Percentiles rank a stretch among this genome's conserved stretches.
Evolutionary conservation across 2,888 invertebrate genomes (phyloP).

Genomic region (Pheosia tremula): DNA sequence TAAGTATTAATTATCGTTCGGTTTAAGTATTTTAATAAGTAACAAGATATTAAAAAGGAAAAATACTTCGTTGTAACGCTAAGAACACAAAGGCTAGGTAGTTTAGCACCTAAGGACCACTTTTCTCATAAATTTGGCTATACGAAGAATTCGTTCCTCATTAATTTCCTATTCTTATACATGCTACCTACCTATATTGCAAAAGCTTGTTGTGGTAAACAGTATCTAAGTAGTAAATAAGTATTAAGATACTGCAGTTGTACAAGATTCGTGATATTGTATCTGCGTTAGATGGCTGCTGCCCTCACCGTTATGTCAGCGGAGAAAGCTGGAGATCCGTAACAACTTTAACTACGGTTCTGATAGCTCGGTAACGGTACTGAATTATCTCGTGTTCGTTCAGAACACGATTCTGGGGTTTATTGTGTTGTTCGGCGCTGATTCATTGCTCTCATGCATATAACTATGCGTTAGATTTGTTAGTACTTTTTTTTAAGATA

Average conservation of each 20-base stretch:
- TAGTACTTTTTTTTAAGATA: no score
- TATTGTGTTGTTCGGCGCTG: conserved; percentile 13
- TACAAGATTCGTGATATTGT: not conserved
- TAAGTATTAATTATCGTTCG: not conserved
- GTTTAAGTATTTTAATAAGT: no score
- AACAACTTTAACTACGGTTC: conserved; percentile 20
- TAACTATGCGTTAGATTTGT: not conserved
- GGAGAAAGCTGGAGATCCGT: conserved; percentile 25
- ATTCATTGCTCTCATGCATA: not conserved
- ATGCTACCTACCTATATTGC: no score
- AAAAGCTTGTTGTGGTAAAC: no score
- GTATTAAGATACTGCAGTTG: not conserved
- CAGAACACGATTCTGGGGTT: conserved; percentile 15
- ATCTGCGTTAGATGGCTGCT: conserved; percentile 16
- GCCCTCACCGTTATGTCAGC: conserved; percentile 26
- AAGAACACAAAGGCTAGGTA: no score
- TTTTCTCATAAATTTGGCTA: no score
- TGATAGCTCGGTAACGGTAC: conserved; percentile 26
- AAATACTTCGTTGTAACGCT: no score
- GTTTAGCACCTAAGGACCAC: no score
- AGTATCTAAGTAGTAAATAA: not conserved
- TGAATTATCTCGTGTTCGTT: conserved; percentile 12
- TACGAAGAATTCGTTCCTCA: no score
- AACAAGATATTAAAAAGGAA: no score
- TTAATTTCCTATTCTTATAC: no score